A percentile compares a stretch with the other conserved stretches of the same genome.
Conservation (phyloP, 1,140 invertebrate genomes). For the Dendrolimus kikuchii region DNA sequence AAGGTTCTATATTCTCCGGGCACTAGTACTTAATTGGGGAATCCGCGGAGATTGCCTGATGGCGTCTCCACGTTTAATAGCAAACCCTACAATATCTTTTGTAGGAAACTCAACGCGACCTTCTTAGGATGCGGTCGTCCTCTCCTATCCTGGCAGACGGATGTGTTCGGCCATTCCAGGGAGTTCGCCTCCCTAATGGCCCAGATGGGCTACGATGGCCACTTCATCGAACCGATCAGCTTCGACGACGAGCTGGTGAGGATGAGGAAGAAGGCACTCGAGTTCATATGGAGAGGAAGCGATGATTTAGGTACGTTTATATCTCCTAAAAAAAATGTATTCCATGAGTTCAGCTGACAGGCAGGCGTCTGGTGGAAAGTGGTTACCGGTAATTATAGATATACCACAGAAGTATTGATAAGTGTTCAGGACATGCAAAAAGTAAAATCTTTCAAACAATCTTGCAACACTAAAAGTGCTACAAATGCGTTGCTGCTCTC, state of each 20-base stretch:
- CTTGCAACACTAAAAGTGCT: too few relatives aligned
- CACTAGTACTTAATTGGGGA: too few relatives aligned
- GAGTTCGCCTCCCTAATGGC: slow-evolving; percentile 90
- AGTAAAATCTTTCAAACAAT: too few relatives aligned
- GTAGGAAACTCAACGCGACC: slow-evolving; percentile 79
- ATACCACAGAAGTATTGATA: too few relatives aligned
- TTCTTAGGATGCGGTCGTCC: slow-evolving; percentile 88
- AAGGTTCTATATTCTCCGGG: too few relatives aligned
- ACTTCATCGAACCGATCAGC: slow-evolving; percentile 91
- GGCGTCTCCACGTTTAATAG: too few relatives aligned
- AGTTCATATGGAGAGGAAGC: slow-evolving; percentile 90
- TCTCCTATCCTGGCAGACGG: slow-evolving; percentile 91
- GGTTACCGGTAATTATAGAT: too few relatives aligned
- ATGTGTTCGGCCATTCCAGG: slow-evolving; percentile 91
- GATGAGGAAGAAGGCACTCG: slow-evolving; percentile 77
- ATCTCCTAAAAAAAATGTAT: too few relatives aligned
- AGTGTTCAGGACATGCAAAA: too few relatives aligned
- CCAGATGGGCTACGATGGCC: slow-evolving; percentile 87
- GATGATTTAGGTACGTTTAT: slow-evolving; percentile 74
- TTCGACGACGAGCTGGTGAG: slow-evolving; percentile 85
- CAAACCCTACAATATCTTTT: slow-evolving; percentile 10
- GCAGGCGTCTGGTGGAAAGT: neutral
- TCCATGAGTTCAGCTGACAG: neutral
- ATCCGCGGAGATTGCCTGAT: too few relatives aligned
- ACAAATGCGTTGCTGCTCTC: too few relatives aligned